Evolutionary conservation across 2,797 vertebrate genomes (phyloP).

Genomic region (Aulostomus chinensis): DNA sequence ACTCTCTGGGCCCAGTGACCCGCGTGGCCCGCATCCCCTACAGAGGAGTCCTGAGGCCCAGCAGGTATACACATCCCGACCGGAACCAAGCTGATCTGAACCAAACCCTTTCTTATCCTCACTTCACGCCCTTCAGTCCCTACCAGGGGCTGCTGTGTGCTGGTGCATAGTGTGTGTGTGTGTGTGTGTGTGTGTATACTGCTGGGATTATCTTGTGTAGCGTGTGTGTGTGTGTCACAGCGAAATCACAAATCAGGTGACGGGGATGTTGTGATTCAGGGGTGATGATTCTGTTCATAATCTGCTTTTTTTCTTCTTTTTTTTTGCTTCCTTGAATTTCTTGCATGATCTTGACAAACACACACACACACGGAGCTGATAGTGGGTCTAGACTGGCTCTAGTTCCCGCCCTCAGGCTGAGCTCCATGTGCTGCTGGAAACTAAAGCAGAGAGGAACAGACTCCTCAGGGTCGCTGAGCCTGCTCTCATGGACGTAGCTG

Average conservation of each 20-base stretch:
- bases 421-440: conserved; percentile 45
- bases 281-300: conserved; percentile 32
- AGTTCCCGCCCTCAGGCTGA: conserved; percentile 47
- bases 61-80: conserved; percentile 89
- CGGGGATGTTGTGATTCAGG: conserved; percentile 10
- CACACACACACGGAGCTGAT: conserved; percentile 3
- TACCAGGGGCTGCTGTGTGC: conserved; percentile 48
- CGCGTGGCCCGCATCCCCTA: conserved; percentile 96
- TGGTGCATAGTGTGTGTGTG: conserved; percentile 36
- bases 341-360: conserved; percentile 43
- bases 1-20: conserved; percentile 97
- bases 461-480: conserved; percentile 23
- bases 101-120: conserved; percentile 56
- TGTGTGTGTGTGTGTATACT: neutral
- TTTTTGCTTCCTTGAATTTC: conserved; percentile 30
- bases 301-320: too few species aligned
- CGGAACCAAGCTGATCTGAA: conserved; percentile 70
- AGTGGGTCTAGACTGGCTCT: conserved; percentile 12
- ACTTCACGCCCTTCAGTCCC: conserved; percentile 45
- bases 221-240: conserved; percentile 4
- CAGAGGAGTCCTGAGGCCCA: conserved; percentile 96
- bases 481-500: conserved; percentile 42
- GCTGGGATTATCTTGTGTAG: conserved; percentile 1
- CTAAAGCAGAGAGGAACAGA: conserved; percentile 41
- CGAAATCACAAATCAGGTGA: conserved; percentile 30